Evolutionary conservation across 1,140 invertebrate species (phyloP).

Genomic region (Druon quercuslanigerum): DNA sequence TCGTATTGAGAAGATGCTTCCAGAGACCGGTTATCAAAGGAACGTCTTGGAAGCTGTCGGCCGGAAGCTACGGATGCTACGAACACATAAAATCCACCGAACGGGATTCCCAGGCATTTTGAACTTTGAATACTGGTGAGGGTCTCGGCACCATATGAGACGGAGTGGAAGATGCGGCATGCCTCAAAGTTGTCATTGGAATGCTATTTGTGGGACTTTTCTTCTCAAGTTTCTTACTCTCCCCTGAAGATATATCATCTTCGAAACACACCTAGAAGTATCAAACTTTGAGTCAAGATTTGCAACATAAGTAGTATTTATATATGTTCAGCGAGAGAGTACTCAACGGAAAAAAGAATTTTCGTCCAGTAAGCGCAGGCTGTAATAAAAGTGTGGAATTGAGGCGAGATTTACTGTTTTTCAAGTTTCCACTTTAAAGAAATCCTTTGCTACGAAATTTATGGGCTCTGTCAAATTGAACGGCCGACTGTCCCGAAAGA

Average conservation of each 20-base stretch:
- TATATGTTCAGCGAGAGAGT: too few species aligned
- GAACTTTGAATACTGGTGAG: slow-evolving; percentile 53
- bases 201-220: slow-evolving; percentile 50
- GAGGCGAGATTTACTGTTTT: too few species aligned
- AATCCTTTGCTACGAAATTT: too few species aligned
- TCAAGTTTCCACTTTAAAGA: too few species aligned
- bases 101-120: slow-evolving; percentile 60
- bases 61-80: slow-evolving; percentile 63
- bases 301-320: too few species aligned
- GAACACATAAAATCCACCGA: slow-evolving; percentile 41
- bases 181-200: slow-evolving; percentile 64
- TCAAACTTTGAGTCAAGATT: neutral
- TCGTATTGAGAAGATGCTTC: slow-evolving; percentile 55
- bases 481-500: too few species aligned
- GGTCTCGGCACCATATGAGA: slow-evolving; percentile 62
- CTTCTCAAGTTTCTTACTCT: slow-evolving; percentile 48
- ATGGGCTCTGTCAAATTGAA: too few species aligned
- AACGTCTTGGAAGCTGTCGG: slow-evolving; percentile 65
- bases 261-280: slow-evolving; percentile 68
- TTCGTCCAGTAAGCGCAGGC: too few species aligned
- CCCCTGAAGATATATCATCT: slow-evolving; percentile 52
- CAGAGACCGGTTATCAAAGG: slow-evolving; percentile 68
- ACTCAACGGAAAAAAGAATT: too few species aligned
- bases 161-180: slow-evolving; percentile 49
- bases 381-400: too few species aligned